Base-by-base conservation (phyloP, 2,888 invertebrate species). In the Lathronympha strigana region DNA sequence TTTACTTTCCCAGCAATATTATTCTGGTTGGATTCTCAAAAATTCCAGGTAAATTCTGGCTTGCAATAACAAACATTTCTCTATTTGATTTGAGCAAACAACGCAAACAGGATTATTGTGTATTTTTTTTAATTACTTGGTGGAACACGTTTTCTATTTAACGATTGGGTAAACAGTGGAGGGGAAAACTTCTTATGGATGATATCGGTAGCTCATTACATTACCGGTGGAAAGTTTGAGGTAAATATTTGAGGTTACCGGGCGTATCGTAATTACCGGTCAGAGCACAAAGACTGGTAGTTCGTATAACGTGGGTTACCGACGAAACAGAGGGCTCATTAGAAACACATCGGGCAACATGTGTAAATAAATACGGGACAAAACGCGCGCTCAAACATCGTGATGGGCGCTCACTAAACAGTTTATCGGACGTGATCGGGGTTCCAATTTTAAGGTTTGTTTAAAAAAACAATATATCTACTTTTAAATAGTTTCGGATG, bases 171-270 rank as follows among this genome's bases (percentile, higher is more conserved):
- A 66, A 66, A 66, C 61, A 66, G 81, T 74, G 83, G 83, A 84
- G 84, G 75, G 15, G 45, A 64, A 53, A 60, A 60, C 45, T 77
- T 80, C 77, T 78, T 72, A 72, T 72, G 75, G 74, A 80, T 75
- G 80, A 81, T 86, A 87, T 86, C 88, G 88, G 91, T 88, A 91
- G 90, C 89, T 88, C 84, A 88, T 87, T 90, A 91, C 84, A 88
- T 87, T 90, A 91, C 87, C 82, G 84, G 87, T 84, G 71, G 88
- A 90, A 90, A 90, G 89, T 90, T 90, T 89, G 80, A 81, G 76
- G 70, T 76, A 90, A 91, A 90, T 91, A 91, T 91, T 91, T 90
- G 82, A 86, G 75, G 80, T 82, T 84, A 79, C 82, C 79, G 78
- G 76, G 80, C 81, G 80, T 83, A 83, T 84, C 81, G 84, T 88